Evolutionary conservation across 2,797 vertebrate genomes (phyloP).

Genomic region (Phalanger gymnotis): DNA sequence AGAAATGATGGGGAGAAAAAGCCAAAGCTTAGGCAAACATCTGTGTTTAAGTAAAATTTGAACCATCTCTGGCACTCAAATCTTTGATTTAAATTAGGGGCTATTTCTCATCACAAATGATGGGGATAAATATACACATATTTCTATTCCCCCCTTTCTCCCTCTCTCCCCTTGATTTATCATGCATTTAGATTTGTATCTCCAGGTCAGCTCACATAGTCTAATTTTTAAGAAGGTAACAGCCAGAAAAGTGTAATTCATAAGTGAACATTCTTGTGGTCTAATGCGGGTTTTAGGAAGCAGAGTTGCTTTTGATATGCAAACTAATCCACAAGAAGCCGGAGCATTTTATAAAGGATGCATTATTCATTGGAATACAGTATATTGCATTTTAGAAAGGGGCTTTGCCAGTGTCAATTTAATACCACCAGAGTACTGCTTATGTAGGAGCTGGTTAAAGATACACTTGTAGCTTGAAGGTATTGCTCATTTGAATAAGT

Average conservation of each 20-base stretch:
- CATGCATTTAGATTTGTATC: background rate
- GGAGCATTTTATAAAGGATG: background rate
- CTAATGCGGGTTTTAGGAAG: slow-evolving; percentile 46
- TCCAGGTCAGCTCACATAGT: background rate
- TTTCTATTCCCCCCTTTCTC: background rate
- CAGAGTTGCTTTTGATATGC: slow-evolving; percentile 42
- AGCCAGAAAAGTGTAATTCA: background rate
- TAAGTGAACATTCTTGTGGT: background rate
- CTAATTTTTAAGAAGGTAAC: slow-evolving; percentile 13
- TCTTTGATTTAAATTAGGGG: rapidly evolving
- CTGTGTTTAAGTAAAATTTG: background rate
- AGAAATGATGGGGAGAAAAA: background rate
- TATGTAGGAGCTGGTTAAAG: slow-evolving; percentile 9
- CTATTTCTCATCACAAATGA: background rate
- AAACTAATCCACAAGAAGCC: slow-evolving; percentile 24
- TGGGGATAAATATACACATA: background rate
- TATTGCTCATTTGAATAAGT: background rate
- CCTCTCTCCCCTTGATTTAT: background rate
- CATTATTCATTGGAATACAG: slow-evolving; percentile 34
- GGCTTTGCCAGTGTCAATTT: background rate
- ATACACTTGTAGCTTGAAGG: background rate
- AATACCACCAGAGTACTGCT: slow-evolving; percentile 2
- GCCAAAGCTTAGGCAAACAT: background rate
- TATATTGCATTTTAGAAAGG: slow-evolving; percentile 22
- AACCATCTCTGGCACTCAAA: background rate